Base-by-base conservation (phyloP, 2,113 vertebrate genomes). In the Pygoscelis antarcticus region DNA sequence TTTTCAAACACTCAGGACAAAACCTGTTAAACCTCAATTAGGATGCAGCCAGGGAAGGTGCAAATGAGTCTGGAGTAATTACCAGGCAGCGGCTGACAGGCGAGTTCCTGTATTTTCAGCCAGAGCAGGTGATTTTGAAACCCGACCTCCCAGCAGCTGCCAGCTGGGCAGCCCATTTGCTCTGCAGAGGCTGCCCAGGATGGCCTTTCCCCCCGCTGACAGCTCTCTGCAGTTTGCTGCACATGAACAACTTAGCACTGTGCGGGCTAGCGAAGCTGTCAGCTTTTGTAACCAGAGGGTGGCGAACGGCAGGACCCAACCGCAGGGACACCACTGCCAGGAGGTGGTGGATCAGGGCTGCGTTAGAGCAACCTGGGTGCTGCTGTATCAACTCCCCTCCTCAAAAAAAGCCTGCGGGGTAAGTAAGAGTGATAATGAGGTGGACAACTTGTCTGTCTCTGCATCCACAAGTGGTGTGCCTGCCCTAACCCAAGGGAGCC, bases 91-190 rank as follows among this genome's bases (percentile, higher is more conserved):
- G 77, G 88, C 90, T 98, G 98, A 98, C 96, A 98, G 96, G 96
- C 80, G 10, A 83, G 98, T 98, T 98, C 98, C 98, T 98, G 98
- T 88, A 96, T 97, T 96, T 96, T 84, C 94, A 96, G 91, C 44
- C 68, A 74, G 79, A 97, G 90, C 98, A 98, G 98, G 98, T 98
- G 99, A 99, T 97, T 97, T 89, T 94, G 99, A 99, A 99, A 99
- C 97, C 83, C 19, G 96, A 99, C 98, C 98, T 98, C 29, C 44
- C 92, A 96, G 96, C 99, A 99, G 99, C 99, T 99, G 99, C 98
- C 93, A 87, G 62, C 38, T 40, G 88, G 61, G 81, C 89, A 83
- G 65, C 64, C 75, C 69, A 81, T 97, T 96, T 96, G 55, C 89
- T 95, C 84, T 13, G 15, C 86, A 78, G 38, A 65, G 74, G 64